phyloP scores from a whole-genome alignment of 2,888 invertebrate species.

The Drosophila atroscutellata region DNA sequence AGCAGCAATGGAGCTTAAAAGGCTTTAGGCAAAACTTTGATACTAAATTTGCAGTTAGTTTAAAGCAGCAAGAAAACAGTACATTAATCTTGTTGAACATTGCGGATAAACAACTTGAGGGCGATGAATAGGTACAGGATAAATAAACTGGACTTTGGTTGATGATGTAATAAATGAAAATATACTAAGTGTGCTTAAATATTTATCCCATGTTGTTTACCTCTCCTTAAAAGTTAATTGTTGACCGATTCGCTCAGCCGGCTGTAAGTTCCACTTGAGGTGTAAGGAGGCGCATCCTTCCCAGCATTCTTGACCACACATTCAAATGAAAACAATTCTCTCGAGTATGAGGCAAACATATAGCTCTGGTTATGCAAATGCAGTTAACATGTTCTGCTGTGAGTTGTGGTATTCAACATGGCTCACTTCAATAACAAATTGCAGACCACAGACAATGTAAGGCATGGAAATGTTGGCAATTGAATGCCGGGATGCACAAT shows the following conservation, averaged over 20 bases:
- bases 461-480: constrained; percentile 39
- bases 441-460: constrained; percentile 54
- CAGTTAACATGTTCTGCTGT: constrained; percentile 29
- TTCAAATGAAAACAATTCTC: constrained; percentile 8
- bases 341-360: background rate
- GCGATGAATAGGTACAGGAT: background rate
- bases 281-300: background rate
- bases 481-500: constrained; percentile 23
- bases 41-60: background rate
- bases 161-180: background rate
- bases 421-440: constrained; percentile 57
- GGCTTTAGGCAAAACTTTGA: background rate
- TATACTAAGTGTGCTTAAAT: background rate
- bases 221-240: background rate
- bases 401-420: constrained; percentile 24
- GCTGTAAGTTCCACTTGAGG: background rate
- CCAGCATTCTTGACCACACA: background rate
- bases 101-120: background rate
- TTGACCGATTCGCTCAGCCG: background rate
- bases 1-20: background rate
- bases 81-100: background rate
- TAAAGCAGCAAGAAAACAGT: background rate
- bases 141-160: background rate
- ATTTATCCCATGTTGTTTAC: background rate
- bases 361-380: constrained; percentile 44